A percentile compares a stretch with the other conserved stretches of the same genome.
Conservation (phyloP, 2,113 vertebrate genomes). For the Tetraodon nigroviridis region DNA sequence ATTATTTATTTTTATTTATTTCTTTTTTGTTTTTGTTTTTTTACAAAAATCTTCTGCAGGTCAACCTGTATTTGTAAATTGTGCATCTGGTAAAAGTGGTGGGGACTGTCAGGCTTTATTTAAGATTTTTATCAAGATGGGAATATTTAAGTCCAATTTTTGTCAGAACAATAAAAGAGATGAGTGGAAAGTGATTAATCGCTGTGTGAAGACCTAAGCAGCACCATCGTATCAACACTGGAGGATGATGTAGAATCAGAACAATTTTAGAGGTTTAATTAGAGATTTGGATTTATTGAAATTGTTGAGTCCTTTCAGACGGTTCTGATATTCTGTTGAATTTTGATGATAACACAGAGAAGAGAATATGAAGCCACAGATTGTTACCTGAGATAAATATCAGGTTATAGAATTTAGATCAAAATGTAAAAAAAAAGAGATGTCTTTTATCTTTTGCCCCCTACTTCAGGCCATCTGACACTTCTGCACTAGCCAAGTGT, state of each 20-base stretch:
- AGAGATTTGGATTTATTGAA: background rate
- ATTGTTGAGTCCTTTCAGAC: too few relatives aligned
- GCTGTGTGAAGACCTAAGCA: conserved; percentile 48
- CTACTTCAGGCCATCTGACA: conserved; percentile 44
- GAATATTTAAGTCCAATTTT: conserved; percentile 14
- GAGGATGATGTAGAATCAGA: background rate
- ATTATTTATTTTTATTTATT: background rate
- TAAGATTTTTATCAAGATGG: conserved; percentile 15
- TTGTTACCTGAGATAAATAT: too few relatives aligned
- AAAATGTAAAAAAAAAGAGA: too few relatives aligned
- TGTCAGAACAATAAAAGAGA: conserved; percentile 36
- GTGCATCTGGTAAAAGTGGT: conserved; percentile 12
- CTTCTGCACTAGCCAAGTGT: conserved; percentile 35
- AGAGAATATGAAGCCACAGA: too few relatives aligned
- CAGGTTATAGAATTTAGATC: too few relatives aligned
- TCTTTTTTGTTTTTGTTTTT: background rate
- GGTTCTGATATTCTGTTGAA: too few relatives aligned
- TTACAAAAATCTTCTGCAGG: background rate
- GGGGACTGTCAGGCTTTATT: conserved; percentile 20
- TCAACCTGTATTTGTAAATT: background rate
- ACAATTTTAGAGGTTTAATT: background rate
- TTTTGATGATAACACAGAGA: too few relatives aligned
- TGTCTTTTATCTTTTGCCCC: too few relatives aligned
- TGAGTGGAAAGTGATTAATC: conserved; percentile 39
- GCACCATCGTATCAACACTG: background rate